phyloP scores from a whole-genome alignment of 2,888 invertebrate genomes.

The Nephrotoma guestfalica region DNA sequence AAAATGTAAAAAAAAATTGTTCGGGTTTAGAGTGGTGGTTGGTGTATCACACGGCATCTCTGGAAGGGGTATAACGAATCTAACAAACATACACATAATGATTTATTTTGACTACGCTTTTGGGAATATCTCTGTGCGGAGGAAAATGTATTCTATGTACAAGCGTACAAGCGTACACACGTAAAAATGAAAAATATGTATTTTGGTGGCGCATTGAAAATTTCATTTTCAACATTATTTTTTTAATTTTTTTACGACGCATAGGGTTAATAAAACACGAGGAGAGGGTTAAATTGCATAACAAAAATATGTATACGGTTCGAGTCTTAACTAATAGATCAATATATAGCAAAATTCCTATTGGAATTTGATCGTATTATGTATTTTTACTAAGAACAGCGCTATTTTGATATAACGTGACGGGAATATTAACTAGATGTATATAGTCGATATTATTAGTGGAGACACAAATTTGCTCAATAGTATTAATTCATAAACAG shows the following conservation, averaged over 20 bases:
- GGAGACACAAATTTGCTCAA: background rate
- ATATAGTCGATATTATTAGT: too few relatives aligned
- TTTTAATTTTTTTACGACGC: background rate
- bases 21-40: too few relatives aligned
- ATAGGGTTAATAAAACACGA: background rate
- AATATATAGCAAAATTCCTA: background rate
- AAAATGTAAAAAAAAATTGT: background rate
- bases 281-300: background rate
- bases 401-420: background rate
- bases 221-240: background rate
- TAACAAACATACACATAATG: background rate
- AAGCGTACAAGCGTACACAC: background rate
- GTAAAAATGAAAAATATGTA: background rate
- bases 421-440: background rate
- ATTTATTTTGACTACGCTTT: background rate
- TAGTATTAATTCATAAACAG: background rate
- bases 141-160: background rate
- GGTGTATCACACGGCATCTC: background rate
- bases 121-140: background rate
- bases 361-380: background rate
- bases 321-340: background rate
- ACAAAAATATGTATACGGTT: background rate
- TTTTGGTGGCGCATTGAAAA: background rate
- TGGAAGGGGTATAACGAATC: background rate
- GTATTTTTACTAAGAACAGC: background rate